Evolutionary conservation across 1,140 invertebrate genomes (phyloP), one percentile per base, ranked within the genome.

Genomic region (Arctopsyche grandis): DNA sequence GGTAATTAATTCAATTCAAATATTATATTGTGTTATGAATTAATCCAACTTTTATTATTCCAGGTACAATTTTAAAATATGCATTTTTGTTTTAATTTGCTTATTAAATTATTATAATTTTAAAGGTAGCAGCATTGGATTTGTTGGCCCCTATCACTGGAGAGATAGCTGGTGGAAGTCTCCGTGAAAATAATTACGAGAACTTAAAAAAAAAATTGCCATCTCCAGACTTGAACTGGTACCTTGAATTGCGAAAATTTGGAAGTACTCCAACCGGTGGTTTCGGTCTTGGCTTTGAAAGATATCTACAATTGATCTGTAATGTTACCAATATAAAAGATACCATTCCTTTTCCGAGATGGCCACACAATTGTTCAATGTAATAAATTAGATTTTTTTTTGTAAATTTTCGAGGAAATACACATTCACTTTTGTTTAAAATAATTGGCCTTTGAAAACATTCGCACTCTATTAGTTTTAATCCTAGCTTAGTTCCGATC

Each of bases 251-350:
- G 58, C 88, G 98, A 82, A 94, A 93, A 88, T 97, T 92, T 89
- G 98, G 98, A 3, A 93, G 94, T 82, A 91, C 95, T 66, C 92
- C 96, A 0, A 97, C 96, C 46, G 97, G 93, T 19, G 98, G 98
- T 0, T 99, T 97, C 90, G 98, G 98, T 69, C 89, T 99, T 84
- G 98, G 98, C 9, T 95, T 99, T 85, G 98, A 99, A 86, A 91
- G 98, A 85, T 93, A 94, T 83, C 85, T 99, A 69, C 96, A 98
- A 88, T 90, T 93, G 58, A 69, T 98, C 3, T 91, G 97, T 63
- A 91, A 92, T 52, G 91, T 97, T 52, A 84, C 88, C 26, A 99
- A 97, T 86, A 98, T 99, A 79, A 96, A 95, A 88, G 98, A 99
- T 85, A 93, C 94, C 9, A 91, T 98, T 84, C 94, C 97, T n/a